Conservation (phyloP, 1,140 invertebrate species). For the Littorina saxatilis region DNA sequence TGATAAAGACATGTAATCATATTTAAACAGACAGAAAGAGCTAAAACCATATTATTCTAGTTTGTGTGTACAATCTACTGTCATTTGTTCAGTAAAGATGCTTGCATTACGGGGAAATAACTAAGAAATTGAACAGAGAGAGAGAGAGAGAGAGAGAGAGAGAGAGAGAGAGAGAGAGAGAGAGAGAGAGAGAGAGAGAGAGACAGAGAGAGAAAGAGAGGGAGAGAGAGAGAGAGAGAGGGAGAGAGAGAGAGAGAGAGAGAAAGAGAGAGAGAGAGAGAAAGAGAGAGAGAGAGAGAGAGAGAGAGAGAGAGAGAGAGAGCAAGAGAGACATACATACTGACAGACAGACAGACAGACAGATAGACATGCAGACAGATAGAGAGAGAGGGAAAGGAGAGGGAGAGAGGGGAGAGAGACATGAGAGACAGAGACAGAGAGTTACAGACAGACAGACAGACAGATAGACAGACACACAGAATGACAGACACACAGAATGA, state of each 20-base stretch:
- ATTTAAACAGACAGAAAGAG: too few relatives aligned
- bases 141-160: conserved; percentile 10
- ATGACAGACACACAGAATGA: too few relatives aligned
- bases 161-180: not conserved
- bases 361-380: not conserved
- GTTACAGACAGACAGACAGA: too few relatives aligned
- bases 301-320: not conserved
- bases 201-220: conserved; percentile 6
- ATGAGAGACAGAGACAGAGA: too few relatives aligned
- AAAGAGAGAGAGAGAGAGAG: not conserved
- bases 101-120: too few relatives aligned
- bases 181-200: not conserved
- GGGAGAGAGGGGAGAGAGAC: too few relatives aligned
- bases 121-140: not conserved
- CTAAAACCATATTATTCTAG: too few relatives aligned
- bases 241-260: not conserved
- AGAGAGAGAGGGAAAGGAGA: not conserved
- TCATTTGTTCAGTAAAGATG: too few relatives aligned
- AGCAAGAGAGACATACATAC: not conserved
- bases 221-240: not conserved
- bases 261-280: not conserved
- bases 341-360: not conserved
- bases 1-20: too few relatives aligned
- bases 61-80: too few relatives aligned
- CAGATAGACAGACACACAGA: too few relatives aligned